These are phyloP conservation scores for Montipora sp. DNA, from an alignment of 64 coral and sea anemone species.

Conservation along the genomic window DNA sequence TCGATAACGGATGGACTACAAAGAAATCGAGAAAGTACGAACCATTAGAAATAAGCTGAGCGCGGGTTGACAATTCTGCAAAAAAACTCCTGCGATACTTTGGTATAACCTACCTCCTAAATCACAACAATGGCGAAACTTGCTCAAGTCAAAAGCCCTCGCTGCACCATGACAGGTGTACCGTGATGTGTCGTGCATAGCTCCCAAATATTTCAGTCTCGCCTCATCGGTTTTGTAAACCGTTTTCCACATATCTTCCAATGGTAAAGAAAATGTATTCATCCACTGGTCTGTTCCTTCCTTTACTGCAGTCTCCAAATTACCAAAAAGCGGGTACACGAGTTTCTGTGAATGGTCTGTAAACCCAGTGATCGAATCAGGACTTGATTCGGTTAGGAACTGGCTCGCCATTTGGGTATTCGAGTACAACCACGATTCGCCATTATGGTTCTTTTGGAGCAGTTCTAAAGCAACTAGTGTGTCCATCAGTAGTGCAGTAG, in stretches of 20 bases:
- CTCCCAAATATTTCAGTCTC: not conserved
- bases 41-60: too few relatives aligned
- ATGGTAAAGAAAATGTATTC: constrained; percentile 41
- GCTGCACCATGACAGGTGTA: constrained; percentile 15
- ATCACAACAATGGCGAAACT: constrained; percentile 63
- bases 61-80: too few relatives aligned
- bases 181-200: constrained; percentile 40
- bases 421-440: constrained; percentile 11
- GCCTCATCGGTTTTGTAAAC: not conserved
- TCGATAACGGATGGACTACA: too few relatives aligned
- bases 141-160: constrained; percentile 57
- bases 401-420: constrained; percentile 26
- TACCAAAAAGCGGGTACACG: constrained; percentile 28
- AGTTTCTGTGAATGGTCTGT: too few relatives aligned
- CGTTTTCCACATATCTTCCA: constrained; percentile 34
- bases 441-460: constrained; percentile 33
- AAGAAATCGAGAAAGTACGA: too few relatives aligned
- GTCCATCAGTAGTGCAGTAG: constrained; percentile 52
- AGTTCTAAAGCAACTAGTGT: constrained; percentile 48
- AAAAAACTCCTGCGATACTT: too few relatives aligned
- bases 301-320: constrained; percentile 40
- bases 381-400: constrained; percentile 23
- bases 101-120: constrained; percentile 67
- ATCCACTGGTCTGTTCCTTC: constrained; percentile 76
- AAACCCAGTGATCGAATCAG: too few relatives aligned